Evolutionary conservation across 2,797 vertebrate genomes (phyloP), one percentile per base, ranked within the genome.

Genomic region (Phoebastria nigripes): DNA sequence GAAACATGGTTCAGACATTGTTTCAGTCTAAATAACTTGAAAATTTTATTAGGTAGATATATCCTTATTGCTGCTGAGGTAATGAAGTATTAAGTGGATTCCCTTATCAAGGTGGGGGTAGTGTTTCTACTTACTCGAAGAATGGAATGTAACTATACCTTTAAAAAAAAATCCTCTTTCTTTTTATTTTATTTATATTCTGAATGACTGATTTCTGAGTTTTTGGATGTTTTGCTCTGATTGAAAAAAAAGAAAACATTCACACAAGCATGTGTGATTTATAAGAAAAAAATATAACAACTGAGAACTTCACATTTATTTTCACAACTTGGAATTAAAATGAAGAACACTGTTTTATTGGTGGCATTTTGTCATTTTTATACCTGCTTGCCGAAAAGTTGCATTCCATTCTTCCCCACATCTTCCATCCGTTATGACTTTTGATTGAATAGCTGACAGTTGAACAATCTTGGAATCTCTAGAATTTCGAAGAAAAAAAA

Each of bases 351-450:
- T 76, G 14, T 73, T 92, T 79, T 77, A 82, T 54, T 73, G 71
- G 61, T 93, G 81, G 85, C 66, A 70, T 67, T 73, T 69, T 94
- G 85, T 90, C 82, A 83, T 91, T 88, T 96, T 92, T 93, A 85
- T 82, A 69, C 39, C 33, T 84, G 22, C 70, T 72, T 93, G 82
- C 41, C 69, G 82, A 74, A 69, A 91, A 31, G 25, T 54, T 88
- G 13, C 19, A 28, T 90, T 94, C 71, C 13, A 47, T 18, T 70
- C 6, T 72, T 89, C 13, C 29, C 4, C 41, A 11, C 42, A 22
- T 82, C 35, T 87, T 92, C 70, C 26, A 79, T 84, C 29, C 54
- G 6, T 87, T 89, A 55, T 69, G 79, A 39, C 39, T 66, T 95
- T 72, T 76, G 74, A 82, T 80, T 87, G 70, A 90, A 51, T 54